Evolutionary conservation across 92 coral and sea anemone genomes (phyloP), one percentile per base, ranked within the genome.

Genomic region (Phymanthus crucifer): DNA sequence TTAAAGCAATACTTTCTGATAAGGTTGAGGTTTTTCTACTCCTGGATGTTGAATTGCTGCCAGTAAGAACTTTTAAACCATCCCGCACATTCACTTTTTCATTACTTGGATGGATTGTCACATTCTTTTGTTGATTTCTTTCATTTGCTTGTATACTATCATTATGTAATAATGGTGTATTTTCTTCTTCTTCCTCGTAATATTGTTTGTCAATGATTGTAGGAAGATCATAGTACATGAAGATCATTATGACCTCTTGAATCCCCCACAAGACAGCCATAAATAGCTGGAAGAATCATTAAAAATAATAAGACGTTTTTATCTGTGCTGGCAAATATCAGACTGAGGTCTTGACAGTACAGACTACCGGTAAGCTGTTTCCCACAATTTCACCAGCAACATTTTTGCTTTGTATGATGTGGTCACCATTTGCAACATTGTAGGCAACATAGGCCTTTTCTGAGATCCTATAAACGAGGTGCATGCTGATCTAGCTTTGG

Each of bases 191-290:
- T 43, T 48, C 71, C 19, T 33, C 29, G 32, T 36, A 11, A 61
- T 23, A 1, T 16, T 75, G 33, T 47, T 50, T 58, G 46, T 72
- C 70, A 33, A 27, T 38, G 48, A 73, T 54, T 19, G 82, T 32
- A 48, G 94, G 97, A 73, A 93, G 64, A 64, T 95, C 94, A 76
- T 84, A 78, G 84, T 88, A 95, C 75, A 86, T 83, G 46, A 93
- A 78, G 34, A 88, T 40, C 83, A 90, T 86, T 23, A 93, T 18
- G 18, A 93, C 54, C 58, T 90, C 94, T 80, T 90, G 88, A n/a
- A 93, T 78, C 24, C 69, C n/a, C 99, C 99, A 95, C 18, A 93
- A 2, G 21, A 43, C 80, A 27, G 87, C 90, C 99, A 95, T 95
- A 66, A 95, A 90, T 12, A 95, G 72, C 99, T 95, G 84, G 40